Base-by-base conservation (phyloP, 2,797 vertebrate genomes). In the Gymnoscopelus microlampas region DNA sequence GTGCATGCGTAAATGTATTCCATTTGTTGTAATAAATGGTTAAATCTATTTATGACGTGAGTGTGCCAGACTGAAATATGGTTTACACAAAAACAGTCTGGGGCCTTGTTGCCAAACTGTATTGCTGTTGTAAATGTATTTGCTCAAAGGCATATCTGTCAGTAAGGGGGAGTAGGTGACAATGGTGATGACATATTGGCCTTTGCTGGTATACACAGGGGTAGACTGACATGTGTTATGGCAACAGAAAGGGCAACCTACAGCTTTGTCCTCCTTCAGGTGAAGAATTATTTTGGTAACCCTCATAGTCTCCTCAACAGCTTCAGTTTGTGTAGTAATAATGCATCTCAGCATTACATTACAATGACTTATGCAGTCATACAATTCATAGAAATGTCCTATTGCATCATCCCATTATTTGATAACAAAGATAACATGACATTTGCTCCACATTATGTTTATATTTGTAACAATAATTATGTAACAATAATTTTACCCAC, bases 211-310 rank as follows among this genome's bases (percentile, higher is more conserved):
- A 66, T 44, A 63, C 53, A 50, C 24, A 55, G 50, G 39, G 53
- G 39, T 61, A 59, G 32, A 24, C 62, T 32, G 32, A 32, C 49
- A 0, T 7, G 32, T 88, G 78, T 85, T 84, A 0, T 87, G 85
- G 57, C 81, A 88, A 84, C 78, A 85, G 60, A 48, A 15, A 19
- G 19, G 53, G 15, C 29, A 59, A 14, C 47, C 5, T 62, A 50
- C 75, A 56, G 68, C 74, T 0, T 4, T 53, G 32, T 50, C 68
- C 60, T 51, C 60, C 64, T 71, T 51, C 14, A 59, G 23, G 23
- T 60, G 19, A 48, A 29, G 35, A 69, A 49, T 39, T 78, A 59
- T 84, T 80, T 71, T 80, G 72, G 49, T 23, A 72, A 79, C 79
- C 63, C 71, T 72, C 68, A 80, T 66, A 35, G 3, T 23, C 10